Evolutionary conservation across 2,888 invertebrate species (phyloP).

Genomic region (Diadromus collaris): DNA sequence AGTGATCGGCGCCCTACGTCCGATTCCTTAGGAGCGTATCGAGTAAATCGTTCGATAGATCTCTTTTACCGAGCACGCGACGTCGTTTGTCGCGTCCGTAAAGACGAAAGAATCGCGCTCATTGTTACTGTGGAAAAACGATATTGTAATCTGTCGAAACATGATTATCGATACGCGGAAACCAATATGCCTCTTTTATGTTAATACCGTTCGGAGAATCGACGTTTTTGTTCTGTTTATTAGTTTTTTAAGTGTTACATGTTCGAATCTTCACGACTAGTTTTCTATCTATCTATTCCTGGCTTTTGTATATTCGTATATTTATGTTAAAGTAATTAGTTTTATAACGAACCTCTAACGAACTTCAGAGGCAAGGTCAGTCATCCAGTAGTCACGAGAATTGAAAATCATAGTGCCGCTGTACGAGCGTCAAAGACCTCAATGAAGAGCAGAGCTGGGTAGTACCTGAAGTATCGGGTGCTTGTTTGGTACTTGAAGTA

Average conservation of each 20-base stretch:
- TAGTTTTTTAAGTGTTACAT: slow-evolving; percentile 34
- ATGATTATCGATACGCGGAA: slow-evolving; percentile 6
- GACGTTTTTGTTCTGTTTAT: slow-evolving; percentile 15
- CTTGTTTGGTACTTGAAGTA: no score
- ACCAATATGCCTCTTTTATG: slow-evolving; percentile 48
- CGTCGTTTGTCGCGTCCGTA: not conserved
- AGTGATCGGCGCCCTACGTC: not conserved
- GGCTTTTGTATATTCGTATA: slow-evolving; percentile 67
- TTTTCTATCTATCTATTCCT: slow-evolving; percentile 34
- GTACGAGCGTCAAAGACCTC: not conserved
- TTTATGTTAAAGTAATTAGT: slow-evolving; percentile 68
- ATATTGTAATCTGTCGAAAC: slow-evolving; percentile 31
- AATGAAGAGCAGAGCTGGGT: no score
- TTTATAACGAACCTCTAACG: slow-evolving; percentile 47
- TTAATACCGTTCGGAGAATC: slow-evolving; percentile 35
- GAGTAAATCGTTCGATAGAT: not conserved
- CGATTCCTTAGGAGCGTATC: not conserved
- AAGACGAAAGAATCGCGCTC: not conserved
- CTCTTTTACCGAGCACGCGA: slow-evolving; percentile 1
- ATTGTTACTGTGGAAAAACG: slow-evolving; percentile 14
- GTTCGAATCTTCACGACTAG: slow-evolving; percentile 15
- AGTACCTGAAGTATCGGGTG: no score
- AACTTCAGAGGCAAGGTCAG: not conserved
- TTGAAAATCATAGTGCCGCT: not conserved
- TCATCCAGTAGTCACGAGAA: not conserved